Evolutionary conservation across 2,888 invertebrate species (phyloP), one percentile per base, ranked within the genome.

Genomic region (Pherbina coryleti): DNA sequence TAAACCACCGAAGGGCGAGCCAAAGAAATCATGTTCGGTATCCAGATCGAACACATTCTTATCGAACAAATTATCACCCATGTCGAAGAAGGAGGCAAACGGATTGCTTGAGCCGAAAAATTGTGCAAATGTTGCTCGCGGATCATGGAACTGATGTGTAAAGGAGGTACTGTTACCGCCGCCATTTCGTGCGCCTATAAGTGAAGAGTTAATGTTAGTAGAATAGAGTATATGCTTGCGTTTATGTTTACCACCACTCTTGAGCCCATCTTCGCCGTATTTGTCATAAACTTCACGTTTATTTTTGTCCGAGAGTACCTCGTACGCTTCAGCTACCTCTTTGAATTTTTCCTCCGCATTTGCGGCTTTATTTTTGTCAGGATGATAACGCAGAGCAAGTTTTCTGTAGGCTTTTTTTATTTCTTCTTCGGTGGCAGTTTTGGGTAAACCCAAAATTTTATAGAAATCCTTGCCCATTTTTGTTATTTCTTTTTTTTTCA

Each of bases 391-490:
- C 78, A 99, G 91, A 22, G 99, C 99, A 90, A 99, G 92, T 91
- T 98, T 97, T 84, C 98, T 93, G 89, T 98, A 98, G 5, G 98
- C 97, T 89, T 98, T 98, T 90, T 98, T 98, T 86, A 99, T 97
- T 89, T 99, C 99, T 86, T 98, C 98, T 84, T 98, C 98, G 79
- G 93, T 93, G 72, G 98, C 98, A 85, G 93, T 94, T 91, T 95
- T 96, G 76, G 92, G 85, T 82, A 99, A 91, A 81, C 97, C 98
- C 83, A 99, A 92, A 85, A 94, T 96, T 91, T 96, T 96, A 90
- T 99, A 99, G 89, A 98, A 99, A 91, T 99, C 98, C 91, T 98
- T 99, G 79, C 97, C 98, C 98, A 99, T 98, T 69, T 69, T 77
- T 44, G 22, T 51, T 8, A 28, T 34, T 49, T 76, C 34, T 64